A percentile compares a stretch with the other conserved stretches of the same genome.
Evolutionary conservation across 2,888 invertebrate genomes (phyloP).

Genomic region (Hypomecis atomaria): DNA sequence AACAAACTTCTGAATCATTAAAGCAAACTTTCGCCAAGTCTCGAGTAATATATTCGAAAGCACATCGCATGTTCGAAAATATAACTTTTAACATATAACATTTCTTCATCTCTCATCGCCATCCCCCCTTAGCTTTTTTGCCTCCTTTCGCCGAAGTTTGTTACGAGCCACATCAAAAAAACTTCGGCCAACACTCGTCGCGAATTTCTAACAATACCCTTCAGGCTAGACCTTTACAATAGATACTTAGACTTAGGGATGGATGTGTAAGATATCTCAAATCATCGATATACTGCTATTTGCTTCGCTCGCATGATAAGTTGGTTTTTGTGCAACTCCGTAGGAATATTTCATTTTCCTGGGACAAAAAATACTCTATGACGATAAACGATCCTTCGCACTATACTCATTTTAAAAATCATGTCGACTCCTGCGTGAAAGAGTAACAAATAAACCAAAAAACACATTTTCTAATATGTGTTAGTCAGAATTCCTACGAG

Average conservation of each 20-base stretch:
- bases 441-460: too few relatives aligned
- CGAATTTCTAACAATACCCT: slow-evolving; percentile 31
- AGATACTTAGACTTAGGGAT: slow-evolving; percentile 21
- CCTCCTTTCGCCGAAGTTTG: slow-evolving; percentile 26
- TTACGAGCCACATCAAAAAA: slow-evolving; percentile 33
- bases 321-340: too few relatives aligned
- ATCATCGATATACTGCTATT: slow-evolving; percentile 1
- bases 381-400: too few relatives aligned
- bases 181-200: slow-evolving; percentile 28
- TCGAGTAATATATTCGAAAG: slow-evolving; percentile 22
- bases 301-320: too few relatives aligned
- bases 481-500: too few relatives aligned
- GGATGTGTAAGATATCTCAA: not conserved
- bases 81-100: slow-evolving; percentile 28
- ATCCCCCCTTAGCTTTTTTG: slow-evolving; percentile 28
- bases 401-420: too few relatives aligned
- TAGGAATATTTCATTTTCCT: too few relatives aligned
- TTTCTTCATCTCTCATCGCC: slow-evolving; percentile 24
- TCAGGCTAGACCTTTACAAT: slow-evolving; percentile 32
- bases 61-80: slow-evolving; percentile 19
- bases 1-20: slow-evolving; percentile 18
- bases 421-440: too few relatives aligned
- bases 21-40: slow-evolving; percentile 14
- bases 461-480: too few relatives aligned
- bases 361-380: too few relatives aligned